phyloP scores from a whole-genome alignment of 1,140 invertebrate species.

The Zaprionus kolodkinae region DNA sequence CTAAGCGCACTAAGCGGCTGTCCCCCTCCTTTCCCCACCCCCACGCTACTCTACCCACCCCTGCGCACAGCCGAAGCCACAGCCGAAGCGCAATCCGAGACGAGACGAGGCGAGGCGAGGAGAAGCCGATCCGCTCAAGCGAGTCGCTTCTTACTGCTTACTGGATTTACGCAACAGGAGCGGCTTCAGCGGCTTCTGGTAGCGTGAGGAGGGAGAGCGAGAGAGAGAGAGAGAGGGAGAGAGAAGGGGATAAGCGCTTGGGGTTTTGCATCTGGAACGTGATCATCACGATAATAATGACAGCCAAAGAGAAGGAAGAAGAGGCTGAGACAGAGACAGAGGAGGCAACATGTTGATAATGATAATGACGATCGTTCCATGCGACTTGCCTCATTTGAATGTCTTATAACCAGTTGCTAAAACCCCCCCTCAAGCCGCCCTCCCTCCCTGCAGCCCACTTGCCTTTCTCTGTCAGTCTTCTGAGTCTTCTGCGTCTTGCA shows the following conservation, averaged over 20 bases:
- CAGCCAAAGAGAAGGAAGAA: conserved; percentile 33
- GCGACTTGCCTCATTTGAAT: conserved; percentile 57
- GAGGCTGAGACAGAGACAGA: too few relatives aligned
- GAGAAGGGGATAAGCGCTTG: not conserved
- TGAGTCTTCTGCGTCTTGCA: too few relatives aligned
- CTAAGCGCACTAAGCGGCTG: conserved; percentile 45
- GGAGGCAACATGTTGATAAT: conserved; percentile 38
- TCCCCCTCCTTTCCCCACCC: not conserved
- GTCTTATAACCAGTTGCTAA: conserved; percentile 63
- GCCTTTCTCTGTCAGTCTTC: conserved; percentile 1
- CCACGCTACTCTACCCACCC: not conserved
- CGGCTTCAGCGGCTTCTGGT: conserved; percentile 60
- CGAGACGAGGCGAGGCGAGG: conserved; percentile 12
- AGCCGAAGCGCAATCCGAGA: conserved; percentile 2
- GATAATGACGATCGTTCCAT: conserved; percentile 39
- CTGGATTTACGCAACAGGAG: conserved; percentile 82
- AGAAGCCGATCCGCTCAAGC: conserved; percentile 52
- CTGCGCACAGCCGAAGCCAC: not conserved
- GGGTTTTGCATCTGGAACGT: conserved; percentile 49
- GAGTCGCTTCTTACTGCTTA: conserved; percentile 63
- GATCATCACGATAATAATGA: conserved; percentile 73
- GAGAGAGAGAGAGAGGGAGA: not conserved
- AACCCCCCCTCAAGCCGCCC: conserved; percentile 5
- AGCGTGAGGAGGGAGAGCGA: not conserved
- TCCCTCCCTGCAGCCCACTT: not conserved